Evolutionary conservation across 1,140 invertebrate genomes (phyloP), one percentile per base, ranked within the genome.

Genomic region (Pinna nobilis): DNA sequence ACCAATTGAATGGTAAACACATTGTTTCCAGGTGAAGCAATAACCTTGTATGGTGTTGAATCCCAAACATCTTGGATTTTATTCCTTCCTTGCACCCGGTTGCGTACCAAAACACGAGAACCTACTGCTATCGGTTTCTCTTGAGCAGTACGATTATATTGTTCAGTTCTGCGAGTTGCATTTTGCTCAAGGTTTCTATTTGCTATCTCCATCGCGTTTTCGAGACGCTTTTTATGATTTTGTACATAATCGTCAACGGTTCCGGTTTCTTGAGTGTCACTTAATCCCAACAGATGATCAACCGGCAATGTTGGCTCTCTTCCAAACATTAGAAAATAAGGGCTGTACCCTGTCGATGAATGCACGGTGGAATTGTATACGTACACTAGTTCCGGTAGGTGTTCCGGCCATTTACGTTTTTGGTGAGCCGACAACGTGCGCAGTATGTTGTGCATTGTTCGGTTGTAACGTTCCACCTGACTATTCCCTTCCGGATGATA

Each of bases 401-500:
- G 39, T 11, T 18, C 41, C 28, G 53, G 28, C 67, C 55, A 64
- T 25, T 41, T 41, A 15, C 39, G 7, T 15, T 70, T 70, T 9
- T 70, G 55, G 9, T 60, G 33, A n/a, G 55, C 2, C 41, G 35
- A 6, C 28, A 60, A 49, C 15, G 67, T 70, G 5, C 57, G 20
- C 47, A 70, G 33, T 39, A 44, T 23, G 30, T 41, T 35, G 15
- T 59, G 55, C 51, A 50, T 35, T 20, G 55, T 60, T 35, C 55
- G 39, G 6, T 70, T 60, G 23, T 60, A 59, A 18, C 82, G 25
- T 57, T 83, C 80, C 13, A 39, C 30, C 50, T 65, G 32, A 4
- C 75, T 63, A 44, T 30, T 25, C 9, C 44, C 44, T 47, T 50
- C 63, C 6, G 44, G 13, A 33, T 65, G 44, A 39, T 69, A 69